Base-by-base conservation (phyloP, 64 coral and sea anemone genomes). In the Actinia tenebrosa region DNA sequence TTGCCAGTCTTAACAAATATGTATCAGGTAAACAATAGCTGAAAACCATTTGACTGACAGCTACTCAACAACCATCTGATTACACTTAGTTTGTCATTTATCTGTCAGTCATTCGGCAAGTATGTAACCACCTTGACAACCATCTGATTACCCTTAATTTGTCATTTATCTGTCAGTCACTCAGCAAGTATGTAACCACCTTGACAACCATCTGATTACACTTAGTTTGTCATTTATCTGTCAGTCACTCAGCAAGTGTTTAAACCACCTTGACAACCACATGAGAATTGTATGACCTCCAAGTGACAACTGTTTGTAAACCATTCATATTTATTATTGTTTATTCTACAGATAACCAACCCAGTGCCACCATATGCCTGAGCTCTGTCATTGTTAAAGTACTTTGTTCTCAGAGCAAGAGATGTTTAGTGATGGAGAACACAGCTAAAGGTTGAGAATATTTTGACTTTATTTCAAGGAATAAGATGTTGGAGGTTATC, bases 391-490 rank as follows among this genome's bases (percentile, higher is more conserved):
- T 99, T 82, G 88, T 95, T 53, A 95, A 93, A 25, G 97, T 89
- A 4, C 61, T 99, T 63, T 92, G 88, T 79, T 87, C 97, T 75
- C 86, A 95, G 16, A 92, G 89, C 50, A 95, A 99, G 86, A 87
- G 93, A 86, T 99, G 97, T 86, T 75, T 99, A 17, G 91, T 95
- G 60, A 99, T 99, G 97, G 97, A 99, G 87, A 99, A 99, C 68
- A 99, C 97, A 8, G 97, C 97, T 16, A 99, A 93, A 91, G 93
- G 97, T 99, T 44, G 83, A 56, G 19, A 81, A 79, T 42, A 16
- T 80, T 30, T 82, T 61, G 3, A 59, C 45, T 37, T 88, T 17
- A 60, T 79, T 88, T 54, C 16, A 75, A 55, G 19, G 43, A 22
- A 72, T 16, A 58, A 14, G 10, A 58, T 58, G 56, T 58, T 58